Evolutionary conservation across 2,113 vertebrate genomes (phyloP).

Genomic region (Chaetodon auriga): DNA sequence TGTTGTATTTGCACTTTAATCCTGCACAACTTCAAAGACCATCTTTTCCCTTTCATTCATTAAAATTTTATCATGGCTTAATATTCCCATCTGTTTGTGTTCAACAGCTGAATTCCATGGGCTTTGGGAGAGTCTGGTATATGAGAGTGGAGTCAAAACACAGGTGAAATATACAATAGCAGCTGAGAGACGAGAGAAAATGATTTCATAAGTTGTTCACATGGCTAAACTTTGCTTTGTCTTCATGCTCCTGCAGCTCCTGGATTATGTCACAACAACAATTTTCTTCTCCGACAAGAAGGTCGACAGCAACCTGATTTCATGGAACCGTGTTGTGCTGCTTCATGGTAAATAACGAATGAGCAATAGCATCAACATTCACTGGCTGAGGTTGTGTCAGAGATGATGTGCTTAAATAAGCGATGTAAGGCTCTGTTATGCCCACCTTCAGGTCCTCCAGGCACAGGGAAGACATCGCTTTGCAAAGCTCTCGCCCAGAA

Average conservation of each 20-base stretch:
- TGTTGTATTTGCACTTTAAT: neutral
- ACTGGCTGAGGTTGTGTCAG: neutral
- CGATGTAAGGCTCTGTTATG: conserved; percentile 33
- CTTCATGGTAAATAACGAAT: conserved; percentile 89
- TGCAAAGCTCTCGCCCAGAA: conserved; percentile 98
- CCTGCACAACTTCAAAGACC: neutral
- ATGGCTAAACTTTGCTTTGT: neutral
- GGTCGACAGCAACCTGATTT: conserved; percentile 93
- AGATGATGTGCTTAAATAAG: neutral
- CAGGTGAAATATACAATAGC: conserved; percentile 81
- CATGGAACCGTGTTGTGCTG: conserved; percentile 97
- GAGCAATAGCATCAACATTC: neutral
- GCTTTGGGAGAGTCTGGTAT: conserved; percentile 97
- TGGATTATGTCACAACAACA: conserved; percentile 94
- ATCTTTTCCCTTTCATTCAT: neutral
- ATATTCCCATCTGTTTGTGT: neutral
- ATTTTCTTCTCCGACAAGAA: conserved; percentile 96
- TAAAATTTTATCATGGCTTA: neutral
- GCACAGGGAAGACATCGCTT: conserved; percentile 98
- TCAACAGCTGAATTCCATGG: conserved; percentile 93
- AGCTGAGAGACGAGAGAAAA: neutral
- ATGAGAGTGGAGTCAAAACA: conserved; percentile 92
- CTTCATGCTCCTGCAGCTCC: conserved; percentile 83
- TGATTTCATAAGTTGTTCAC: neutral
- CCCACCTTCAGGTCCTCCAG: conserved; percentile 89